Conservation (phyloP, 2,113 vertebrate genomes). For the Nibea coibor region DNA sequence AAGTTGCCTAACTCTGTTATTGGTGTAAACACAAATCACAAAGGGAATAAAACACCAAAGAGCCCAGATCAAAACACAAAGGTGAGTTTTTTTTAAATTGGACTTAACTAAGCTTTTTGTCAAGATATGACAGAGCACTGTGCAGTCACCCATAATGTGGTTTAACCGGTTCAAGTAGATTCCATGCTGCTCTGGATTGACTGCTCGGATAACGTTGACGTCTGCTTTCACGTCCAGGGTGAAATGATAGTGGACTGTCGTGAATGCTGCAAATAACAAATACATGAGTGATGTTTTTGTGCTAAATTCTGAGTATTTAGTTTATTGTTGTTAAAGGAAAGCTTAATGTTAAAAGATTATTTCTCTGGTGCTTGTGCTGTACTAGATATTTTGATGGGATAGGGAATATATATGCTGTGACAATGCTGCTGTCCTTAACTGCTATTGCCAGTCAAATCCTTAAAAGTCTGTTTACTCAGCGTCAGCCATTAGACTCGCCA, state of each 20-base stretch:
- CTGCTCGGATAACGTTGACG: not conserved
- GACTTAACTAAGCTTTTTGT: not conserved
- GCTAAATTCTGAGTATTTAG: not conserved
- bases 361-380: not conserved
- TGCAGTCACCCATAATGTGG: conserved; percentile 20
- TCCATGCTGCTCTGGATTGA: conserved; percentile 19
- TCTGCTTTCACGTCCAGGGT: not conserved
- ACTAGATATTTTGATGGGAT: not conserved
- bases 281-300: not conserved
- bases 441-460: conserved; percentile 8
- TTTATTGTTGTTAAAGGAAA: not conserved
- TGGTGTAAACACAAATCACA: conserved; percentile 75
- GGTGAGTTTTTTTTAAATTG: conserved; percentile 83
- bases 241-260: not conserved
- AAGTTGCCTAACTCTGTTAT: conserved; percentile 77
- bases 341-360: not conserved
- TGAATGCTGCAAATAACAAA: not conserved
- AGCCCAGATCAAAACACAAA: conserved; percentile 76
- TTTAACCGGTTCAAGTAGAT: conserved; percentile 55
- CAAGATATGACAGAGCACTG: not conserved
- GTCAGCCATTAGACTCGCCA: conserved; percentile 33
- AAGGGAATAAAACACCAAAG: conserved; percentile 70
- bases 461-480: conserved; percentile 52
- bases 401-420: not conserved
- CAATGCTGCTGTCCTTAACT: conserved; percentile 7